These are phyloP conservation scores for Himalopsyche kuldschensis DNA, from an alignment of 2,888 invertebrate genomes.

Conservation along the genomic window DNA sequence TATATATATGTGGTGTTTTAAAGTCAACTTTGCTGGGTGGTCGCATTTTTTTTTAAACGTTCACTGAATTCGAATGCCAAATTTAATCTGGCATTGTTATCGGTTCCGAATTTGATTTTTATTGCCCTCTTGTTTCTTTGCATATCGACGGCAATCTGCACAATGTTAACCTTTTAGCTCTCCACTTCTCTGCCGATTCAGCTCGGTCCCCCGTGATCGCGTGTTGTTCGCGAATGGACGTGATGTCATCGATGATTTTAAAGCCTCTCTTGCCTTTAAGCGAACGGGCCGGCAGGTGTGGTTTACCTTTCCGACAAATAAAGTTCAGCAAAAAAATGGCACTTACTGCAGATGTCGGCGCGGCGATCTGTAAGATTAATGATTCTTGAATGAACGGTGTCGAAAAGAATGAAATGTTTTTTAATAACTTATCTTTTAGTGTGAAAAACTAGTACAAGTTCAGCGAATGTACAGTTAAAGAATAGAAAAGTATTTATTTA, in stretches of 20 bases:
- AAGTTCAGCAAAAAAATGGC: background rate
- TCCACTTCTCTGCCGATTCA: background rate
- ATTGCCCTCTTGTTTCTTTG: background rate
- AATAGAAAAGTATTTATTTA: no score
- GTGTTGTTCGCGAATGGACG: background rate
- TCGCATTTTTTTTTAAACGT: no score
- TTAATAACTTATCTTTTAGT: no score
- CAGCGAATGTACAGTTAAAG: no score
- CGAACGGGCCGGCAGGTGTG: background rate
- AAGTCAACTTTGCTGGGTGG: no score
- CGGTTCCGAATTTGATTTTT: background rate
- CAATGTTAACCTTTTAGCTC: background rate
- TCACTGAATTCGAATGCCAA: background rate
- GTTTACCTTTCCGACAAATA: background rate
- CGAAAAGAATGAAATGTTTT: background rate
- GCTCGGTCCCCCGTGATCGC: background rate
- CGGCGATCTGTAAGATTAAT: background rate
- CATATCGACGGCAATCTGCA: background rate
- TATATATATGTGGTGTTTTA: no score
- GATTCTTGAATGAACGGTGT: background rate
- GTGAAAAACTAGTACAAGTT: no score
- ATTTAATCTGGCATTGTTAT: background rate
- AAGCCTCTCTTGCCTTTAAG: background rate
- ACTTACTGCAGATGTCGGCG: background rate
- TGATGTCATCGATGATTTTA: background rate